Evolutionary conservation across 2,797 vertebrate genomes (phyloP).

Genomic region (Rhinogobio ventralis): DNA sequence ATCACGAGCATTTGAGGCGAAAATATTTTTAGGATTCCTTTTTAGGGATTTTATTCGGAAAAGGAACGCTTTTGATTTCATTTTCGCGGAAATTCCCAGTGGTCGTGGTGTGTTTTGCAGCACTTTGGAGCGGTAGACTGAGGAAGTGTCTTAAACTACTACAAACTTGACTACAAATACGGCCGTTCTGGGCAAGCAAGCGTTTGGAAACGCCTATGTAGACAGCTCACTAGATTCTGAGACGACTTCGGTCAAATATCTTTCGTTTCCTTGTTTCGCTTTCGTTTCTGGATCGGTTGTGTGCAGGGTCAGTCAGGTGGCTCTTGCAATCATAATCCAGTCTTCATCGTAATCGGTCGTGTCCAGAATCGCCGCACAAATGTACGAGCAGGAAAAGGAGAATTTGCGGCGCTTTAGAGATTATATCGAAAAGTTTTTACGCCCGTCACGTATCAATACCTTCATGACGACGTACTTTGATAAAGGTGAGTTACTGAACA

Average conservation of each 20-base stretch:
- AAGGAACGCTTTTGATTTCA: not conserved
- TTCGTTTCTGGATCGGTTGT: conserved; percentile 10
- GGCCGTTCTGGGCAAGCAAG: accelerated
- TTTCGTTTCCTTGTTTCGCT: conserved; percentile 10
- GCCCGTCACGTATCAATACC: conserved; percentile 61
- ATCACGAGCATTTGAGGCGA: not conserved
- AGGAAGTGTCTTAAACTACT: not conserved
- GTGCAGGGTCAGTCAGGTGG: not conserved
- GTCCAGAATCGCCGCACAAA: not conserved
- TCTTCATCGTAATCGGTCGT: not conserved
- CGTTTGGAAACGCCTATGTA: not conserved
- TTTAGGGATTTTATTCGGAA: not conserved
- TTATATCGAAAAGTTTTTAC: conserved; percentile 53
- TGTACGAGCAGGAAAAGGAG: conserved; percentile 59
- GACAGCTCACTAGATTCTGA: not conserved
- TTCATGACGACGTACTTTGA: conserved; percentile 58
- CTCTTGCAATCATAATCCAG: not conserved
- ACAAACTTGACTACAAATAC: not conserved
- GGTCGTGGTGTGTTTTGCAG: not conserved
- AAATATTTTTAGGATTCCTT: not conserved
- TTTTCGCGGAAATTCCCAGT: not conserved
- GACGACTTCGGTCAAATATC: accelerated
- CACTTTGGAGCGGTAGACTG: too few species aligned
- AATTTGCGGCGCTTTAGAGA: conserved; percentile 14
- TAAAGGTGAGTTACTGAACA: conserved; percentile 39